phyloP scores from a whole-genome alignment of 2,888 invertebrate species.

The Orthosia cruda region DNA sequence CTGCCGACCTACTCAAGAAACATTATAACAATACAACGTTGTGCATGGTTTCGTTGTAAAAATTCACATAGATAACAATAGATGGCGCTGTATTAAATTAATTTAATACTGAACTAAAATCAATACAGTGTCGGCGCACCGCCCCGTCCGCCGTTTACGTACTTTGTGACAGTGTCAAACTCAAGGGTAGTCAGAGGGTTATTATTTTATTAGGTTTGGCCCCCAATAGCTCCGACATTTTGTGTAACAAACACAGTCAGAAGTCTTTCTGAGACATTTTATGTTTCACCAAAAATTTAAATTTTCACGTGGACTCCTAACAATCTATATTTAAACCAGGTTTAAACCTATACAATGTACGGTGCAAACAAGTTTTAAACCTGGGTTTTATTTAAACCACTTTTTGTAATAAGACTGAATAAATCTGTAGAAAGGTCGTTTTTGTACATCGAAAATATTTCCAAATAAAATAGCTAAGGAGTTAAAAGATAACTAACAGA shows the following conservation, averaged over 20 bases:
- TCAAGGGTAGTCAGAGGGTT: too few species aligned
- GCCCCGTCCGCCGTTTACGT: too few species aligned
- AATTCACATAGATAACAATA: neutral
- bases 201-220: neutral
- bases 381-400: too few species aligned
- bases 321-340: neutral
- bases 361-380: too few species aligned
- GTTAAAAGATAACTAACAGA: too few species aligned
- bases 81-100: conserved; percentile 30
- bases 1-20: neutral
- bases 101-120: neutral
- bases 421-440: too few species aligned
- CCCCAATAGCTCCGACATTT: neutral
- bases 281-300: neutral
- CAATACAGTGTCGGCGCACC: neutral
- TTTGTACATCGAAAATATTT: too few species aligned
- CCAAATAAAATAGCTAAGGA: too few species aligned
- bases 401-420: too few species aligned
- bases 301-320: neutral
- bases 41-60: neutral
- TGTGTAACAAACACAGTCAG: neutral
- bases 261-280: neutral
- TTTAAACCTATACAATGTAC: too few species aligned
- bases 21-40: neutral
- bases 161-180: too few species aligned